Percentiles rank a stretch among this genome's conserved stretches.
Conservation (phyloP, 2,113 vertebrate genomes). For the Oryzias melastigma region DNA sequence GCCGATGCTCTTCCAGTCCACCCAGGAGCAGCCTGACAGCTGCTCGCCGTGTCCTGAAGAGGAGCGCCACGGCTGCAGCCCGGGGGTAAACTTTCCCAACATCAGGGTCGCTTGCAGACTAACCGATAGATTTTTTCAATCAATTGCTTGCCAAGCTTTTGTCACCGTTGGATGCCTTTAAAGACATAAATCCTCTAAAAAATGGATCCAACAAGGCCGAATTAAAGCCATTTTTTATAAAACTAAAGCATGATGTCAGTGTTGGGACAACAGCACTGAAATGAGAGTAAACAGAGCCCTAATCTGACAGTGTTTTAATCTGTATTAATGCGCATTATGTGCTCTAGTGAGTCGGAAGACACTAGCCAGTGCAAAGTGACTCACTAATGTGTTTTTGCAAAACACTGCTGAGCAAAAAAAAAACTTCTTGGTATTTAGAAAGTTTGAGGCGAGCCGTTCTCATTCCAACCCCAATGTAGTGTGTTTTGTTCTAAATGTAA, state of each 20-base stretch:
- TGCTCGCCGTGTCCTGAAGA: constrained; percentile 53
- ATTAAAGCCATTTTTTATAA: not conserved
- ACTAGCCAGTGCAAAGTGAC: not conserved
- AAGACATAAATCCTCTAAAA: too few relatives aligned
- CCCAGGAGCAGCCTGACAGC: constrained; percentile 22
- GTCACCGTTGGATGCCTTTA: too few relatives aligned
- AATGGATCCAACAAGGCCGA: too few relatives aligned
- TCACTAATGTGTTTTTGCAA: not conserved
- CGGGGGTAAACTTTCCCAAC: constrained; percentile 8
- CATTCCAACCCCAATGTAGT: too few relatives aligned
- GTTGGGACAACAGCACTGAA: not conserved
- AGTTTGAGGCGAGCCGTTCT: not conserved
- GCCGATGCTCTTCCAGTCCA: constrained; percentile 42
- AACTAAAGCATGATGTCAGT: not conserved
- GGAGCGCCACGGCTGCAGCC: constrained; percentile 24
- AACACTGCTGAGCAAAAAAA: not conserved
- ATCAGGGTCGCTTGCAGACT: not conserved
- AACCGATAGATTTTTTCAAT: not conserved
- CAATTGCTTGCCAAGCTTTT: not conserved
- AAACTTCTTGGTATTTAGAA: not conserved
- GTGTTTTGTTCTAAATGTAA: too few relatives aligned
- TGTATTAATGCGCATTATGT: not conserved
- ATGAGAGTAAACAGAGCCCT: too few relatives aligned
- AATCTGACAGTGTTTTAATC: not conserved
- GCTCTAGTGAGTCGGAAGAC: not conserved